Conservation (phyloP, 2,797 vertebrate species). For the Muraenolepis orangiensis region DNA sequence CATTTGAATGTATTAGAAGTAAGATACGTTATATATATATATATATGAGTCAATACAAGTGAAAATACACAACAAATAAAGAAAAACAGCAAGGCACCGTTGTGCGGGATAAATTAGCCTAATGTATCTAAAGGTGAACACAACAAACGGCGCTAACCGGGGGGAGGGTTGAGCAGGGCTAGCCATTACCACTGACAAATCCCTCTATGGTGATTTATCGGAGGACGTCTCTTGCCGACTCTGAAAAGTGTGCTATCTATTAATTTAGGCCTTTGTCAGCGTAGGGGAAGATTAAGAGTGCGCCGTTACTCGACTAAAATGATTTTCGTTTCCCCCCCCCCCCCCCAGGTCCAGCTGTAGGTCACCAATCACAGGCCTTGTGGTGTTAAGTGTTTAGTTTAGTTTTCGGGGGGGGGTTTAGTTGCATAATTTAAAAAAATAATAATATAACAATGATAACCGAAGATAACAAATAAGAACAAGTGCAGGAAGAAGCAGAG, state of each 20-base stretch:
- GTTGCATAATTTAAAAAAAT: too few species aligned
- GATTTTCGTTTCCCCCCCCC: slow-evolving; percentile 30
- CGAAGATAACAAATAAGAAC: too few species aligned
- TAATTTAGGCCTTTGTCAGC: slow-evolving; percentile 79
- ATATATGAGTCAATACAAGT: too few species aligned
- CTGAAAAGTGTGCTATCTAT: slow-evolving; percentile 75
- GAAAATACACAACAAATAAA: slow-evolving; percentile 25
- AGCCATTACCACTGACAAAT: slow-evolving; percentile 57
- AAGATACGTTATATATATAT: background rate
- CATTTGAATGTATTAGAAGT: background rate
- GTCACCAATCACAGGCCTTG: slow-evolving; percentile 71
- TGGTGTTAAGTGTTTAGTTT: too few species aligned
- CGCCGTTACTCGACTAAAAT: slow-evolving; percentile 75
- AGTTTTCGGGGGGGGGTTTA: too few species aligned
- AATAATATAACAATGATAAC: too few species aligned
- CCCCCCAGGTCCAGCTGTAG: slow-evolving; percentile 65
- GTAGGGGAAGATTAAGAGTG: slow-evolving; percentile 74
- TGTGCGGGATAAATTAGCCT: slow-evolving; percentile 41
- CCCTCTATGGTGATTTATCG: slow-evolving; percentile 75
- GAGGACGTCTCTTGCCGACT: slow-evolving; percentile 75
- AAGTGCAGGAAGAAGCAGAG: too few species aligned
- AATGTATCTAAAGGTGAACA: slow-evolving; percentile 54
- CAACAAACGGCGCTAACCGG: slow-evolving; percentile 57
- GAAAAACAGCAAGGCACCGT: slow-evolving; percentile 3
- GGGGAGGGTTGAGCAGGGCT: slow-evolving; percentile 47